phyloP scores from a whole-genome alignment of 92 coral and sea anemone genomes.

The Umimayanthus chanpuru region DNA sequence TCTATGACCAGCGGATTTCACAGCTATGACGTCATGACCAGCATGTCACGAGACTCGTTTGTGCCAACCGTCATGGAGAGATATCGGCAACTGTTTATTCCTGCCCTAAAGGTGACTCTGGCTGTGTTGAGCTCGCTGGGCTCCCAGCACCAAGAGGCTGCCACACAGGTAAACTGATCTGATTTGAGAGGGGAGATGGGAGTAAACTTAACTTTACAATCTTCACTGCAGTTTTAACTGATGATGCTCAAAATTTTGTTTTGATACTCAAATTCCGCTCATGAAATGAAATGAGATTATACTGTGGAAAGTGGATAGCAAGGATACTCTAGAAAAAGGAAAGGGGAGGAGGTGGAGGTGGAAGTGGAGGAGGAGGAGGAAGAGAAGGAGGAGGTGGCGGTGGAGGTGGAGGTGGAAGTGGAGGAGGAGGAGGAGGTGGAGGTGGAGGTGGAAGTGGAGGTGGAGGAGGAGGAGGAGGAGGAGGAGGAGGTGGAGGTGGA shows the following conservation, averaged over 20 bases:
- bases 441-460: no score
- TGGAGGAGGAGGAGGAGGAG: no score
- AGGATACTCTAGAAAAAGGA: neutral
- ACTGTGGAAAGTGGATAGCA: neutral
- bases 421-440: no score
- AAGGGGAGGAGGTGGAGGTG: neutral
- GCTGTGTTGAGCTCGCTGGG: slow-evolving; percentile 92
- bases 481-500: no score
- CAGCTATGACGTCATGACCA: slow-evolving; percentile 54
- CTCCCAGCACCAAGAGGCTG: slow-evolving; percentile 83
- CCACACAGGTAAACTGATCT: slow-evolving; percentile 71
- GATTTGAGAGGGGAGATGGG: neutral
- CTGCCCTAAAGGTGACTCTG: slow-evolving; percentile 87
- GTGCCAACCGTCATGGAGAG: slow-evolving; percentile 91
- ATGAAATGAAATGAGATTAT: neutral
- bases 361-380: no score
- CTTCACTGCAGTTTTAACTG: no score
- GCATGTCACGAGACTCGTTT: slow-evolving; percentile 68
- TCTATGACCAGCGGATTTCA: slow-evolving; percentile 53
- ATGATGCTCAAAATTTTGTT: no score
- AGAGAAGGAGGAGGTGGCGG: no score
- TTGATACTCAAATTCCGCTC: no score
- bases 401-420: no score
- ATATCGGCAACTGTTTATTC: slow-evolving; percentile 86
- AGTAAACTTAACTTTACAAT: no score